Base-by-base conservation (phyloP, 2,888 invertebrate species). In the Tenthredo livida region DNA sequence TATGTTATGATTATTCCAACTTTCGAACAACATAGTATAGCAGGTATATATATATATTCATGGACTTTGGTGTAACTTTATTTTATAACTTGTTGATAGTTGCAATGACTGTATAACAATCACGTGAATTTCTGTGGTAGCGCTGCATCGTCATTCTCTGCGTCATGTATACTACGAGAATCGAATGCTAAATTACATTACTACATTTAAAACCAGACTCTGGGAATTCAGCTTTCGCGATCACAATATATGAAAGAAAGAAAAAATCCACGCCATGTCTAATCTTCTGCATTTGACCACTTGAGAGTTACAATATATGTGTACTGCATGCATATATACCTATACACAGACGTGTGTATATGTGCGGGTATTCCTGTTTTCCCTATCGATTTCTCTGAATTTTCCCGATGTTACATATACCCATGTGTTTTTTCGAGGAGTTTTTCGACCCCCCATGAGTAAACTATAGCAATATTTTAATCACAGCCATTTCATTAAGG, bases 121-220 rank as follows among this genome's bases (percentile, higher is more conserved):
- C 67, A 67, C 33, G 67, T 67, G 67, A 25, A 33, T 33, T 67
- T 67, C 67, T 67, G 67, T 67, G 67, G 67, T 67, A 3, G 15
- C 33, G 33, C n/a, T n/a, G n/a, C 33, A 12, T 7, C 67, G 67
- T 67, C 15, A 33, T 67, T 17, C 33, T 33, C 29, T 33, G 67
- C 67, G 61, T 21, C 25, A 61, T 10, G 10, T 12, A 15, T 47
- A 47, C 10, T 25, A 33, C 67, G 33, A 67, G 67, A 33, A 33
- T 67, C 33, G 33, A 33, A 33, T 67, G 33, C 33, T 15, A 25
- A 33, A 15, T 17, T 5, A 67, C 4, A 15, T 17, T 5, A 67
- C 4, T 33, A 17, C 12, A 33, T 17, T 67, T 3, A 33, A 67
- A 67, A 29, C 67, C 33, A 3, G 67, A 67, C 4, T 33, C 33